A percentile compares a stretch with the other conserved stretches of the same genome.
These are phyloP conservation scores for Drosophila navojoa DNA, from an alignment of 1,140 invertebrate species.

Conservation along the genomic window DNA sequence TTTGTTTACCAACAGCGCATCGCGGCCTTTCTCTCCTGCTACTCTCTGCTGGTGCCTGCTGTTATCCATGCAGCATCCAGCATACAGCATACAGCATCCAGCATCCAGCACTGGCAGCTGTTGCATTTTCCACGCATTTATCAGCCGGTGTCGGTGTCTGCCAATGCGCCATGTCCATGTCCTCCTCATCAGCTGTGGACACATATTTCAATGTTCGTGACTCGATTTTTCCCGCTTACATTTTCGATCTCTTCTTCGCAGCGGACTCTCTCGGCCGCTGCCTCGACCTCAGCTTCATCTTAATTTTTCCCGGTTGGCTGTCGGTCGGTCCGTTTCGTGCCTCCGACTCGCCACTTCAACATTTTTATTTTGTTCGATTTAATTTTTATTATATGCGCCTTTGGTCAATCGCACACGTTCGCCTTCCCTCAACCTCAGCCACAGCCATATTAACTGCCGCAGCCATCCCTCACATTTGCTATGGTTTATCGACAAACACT, in stretches of 20 bases:
- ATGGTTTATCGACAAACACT: conserved; percentile 76
- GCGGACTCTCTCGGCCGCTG: not conserved
- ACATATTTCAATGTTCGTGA: conserved; percentile 82
- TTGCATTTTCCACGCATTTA: conserved; percentile 83
- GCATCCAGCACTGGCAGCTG: conserved; percentile 74
- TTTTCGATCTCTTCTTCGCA: conserved; percentile 51
- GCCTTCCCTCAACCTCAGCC: conserved; percentile 5
- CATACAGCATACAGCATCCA: not conserved
- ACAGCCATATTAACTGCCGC: conserved; percentile 8
- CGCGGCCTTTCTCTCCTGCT: conserved; percentile 45
- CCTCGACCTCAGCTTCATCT: conserved; percentile 8
- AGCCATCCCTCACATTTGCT: conserved; percentile 59
- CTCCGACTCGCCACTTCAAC: conserved; percentile 43
- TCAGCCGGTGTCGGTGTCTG: conserved; percentile 55
- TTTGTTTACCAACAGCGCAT: conserved; percentile 79
- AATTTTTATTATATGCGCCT: conserved; percentile 78
- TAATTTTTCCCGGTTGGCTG: conserved; percentile 17
- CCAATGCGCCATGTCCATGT: conserved; percentile 43
- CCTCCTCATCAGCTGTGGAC: conserved; percentile 74
- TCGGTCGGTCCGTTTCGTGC: conserved; percentile 34
- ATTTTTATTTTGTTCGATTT: conserved; percentile 79
- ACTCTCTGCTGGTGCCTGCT: conserved; percentile 39
- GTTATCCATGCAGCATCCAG: conserved; percentile 53
- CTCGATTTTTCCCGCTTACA: conserved; percentile 70
- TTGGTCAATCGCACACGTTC: conserved; percentile 67